Percentiles rank a stretch among this genome's conserved stretches.
These are phyloP conservation scores for Pristionchus japonicus DNA, from an alignment of 2,888 invertebrate species.

Conservation along the genomic window DNA sequence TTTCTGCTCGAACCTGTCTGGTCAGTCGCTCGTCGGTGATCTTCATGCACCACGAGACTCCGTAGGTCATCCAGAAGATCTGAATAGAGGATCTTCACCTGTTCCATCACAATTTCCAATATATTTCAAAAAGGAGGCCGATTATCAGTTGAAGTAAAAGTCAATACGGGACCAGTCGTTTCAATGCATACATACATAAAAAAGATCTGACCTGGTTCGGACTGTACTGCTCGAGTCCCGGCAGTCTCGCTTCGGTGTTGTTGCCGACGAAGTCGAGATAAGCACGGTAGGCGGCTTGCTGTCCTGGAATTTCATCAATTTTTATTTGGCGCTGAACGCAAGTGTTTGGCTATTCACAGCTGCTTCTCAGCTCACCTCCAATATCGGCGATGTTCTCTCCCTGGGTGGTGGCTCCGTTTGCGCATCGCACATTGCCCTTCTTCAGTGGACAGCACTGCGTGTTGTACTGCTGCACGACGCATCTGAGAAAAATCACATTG, in stretches of 20 bases:
- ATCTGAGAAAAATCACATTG: constrained; percentile 45
- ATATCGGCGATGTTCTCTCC: constrained; percentile 73
- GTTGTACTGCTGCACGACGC: constrained; percentile 56
- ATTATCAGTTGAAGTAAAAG: no score
- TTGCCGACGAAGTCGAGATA: constrained; percentile 61
- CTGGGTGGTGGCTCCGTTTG: constrained; percentile 70
- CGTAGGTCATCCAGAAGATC: constrained; percentile 74
- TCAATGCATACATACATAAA: no score
- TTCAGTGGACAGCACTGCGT: constrained; percentile 69
- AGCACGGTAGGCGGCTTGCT: constrained; percentile 68
- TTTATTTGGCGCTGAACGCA: no score
- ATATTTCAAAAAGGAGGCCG: no score
- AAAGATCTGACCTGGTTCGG: constrained; percentile 61
- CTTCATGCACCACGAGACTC: constrained; percentile 70
- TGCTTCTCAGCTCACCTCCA: no score
- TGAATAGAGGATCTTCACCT: no score
- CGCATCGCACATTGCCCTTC: constrained; percentile 70
- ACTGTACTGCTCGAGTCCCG: constrained; percentile 67
- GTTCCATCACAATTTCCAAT: no score
- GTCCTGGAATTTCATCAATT: no score
- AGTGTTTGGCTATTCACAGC: no score
- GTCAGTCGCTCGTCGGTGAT: constrained; percentile 60
- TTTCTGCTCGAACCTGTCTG: constrained; percentile 52
- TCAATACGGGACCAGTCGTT: no score
- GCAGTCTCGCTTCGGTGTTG: constrained; percentile 65